phyloP scores from a whole-genome alignment of 2,888 invertebrate species.

The Mantis religiosa region DNA sequence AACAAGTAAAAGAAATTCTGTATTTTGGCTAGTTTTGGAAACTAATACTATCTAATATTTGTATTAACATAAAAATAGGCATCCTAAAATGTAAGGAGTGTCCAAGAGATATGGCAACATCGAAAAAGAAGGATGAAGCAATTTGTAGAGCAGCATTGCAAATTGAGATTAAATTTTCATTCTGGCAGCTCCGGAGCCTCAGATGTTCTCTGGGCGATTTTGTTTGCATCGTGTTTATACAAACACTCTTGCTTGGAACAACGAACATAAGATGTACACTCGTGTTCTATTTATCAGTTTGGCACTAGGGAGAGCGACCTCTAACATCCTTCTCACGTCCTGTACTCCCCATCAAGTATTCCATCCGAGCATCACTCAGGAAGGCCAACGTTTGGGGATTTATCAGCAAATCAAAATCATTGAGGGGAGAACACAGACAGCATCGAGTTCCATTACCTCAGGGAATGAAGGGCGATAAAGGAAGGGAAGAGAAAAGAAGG shows the following conservation, averaged over 20 bases:
- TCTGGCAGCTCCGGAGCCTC: not conserved
- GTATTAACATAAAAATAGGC: too few relatives aligned
- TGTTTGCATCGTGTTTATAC: not conserved
- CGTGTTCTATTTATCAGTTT: not conserved
- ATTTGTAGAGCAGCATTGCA: not conserved
- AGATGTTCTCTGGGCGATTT: not conserved
- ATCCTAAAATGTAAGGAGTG: too few relatives aligned
- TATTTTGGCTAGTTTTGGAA: too few relatives aligned
- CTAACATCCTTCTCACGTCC: not conserved
- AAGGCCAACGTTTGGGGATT: slow-evolving; percentile 9
- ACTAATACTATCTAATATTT: too few relatives aligned
- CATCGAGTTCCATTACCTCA: slow-evolving; percentile 11
- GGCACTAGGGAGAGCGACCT: not conserved
- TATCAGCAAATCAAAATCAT: slow-evolving; percentile 17
- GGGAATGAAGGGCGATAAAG: not conserved
- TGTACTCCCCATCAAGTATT: slow-evolving; percentile 1
- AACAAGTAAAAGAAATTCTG: too few relatives aligned
- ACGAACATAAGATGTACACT: not conserved
- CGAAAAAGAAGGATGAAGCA: not conserved
- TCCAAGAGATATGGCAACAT: not conserved
- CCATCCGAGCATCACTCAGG: slow-evolving; percentile 7
- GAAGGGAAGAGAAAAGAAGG: not conserved
- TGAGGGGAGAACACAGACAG: slow-evolving; percentile 13
- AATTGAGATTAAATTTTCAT: not conserved
- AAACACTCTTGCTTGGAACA: not conserved